Evolutionary conservation across 2,888 invertebrate species (phyloP).

Genomic region (Oscheius sp.): DNA sequence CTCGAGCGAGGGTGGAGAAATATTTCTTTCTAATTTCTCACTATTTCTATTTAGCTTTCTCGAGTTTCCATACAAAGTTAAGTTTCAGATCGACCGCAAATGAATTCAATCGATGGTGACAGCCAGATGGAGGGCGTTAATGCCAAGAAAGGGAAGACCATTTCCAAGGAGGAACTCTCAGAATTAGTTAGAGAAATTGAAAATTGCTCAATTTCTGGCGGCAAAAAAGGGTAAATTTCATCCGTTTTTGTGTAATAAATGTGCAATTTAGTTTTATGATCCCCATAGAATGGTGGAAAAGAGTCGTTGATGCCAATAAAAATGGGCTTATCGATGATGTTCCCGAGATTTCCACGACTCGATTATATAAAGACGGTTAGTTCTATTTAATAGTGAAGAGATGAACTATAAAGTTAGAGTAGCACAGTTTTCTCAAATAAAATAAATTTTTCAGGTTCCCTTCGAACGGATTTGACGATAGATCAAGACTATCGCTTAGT

Average conservation of each 20-base stretch:
- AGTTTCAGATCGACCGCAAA: neutral
- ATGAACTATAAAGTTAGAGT: neutral
- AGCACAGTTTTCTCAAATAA: too few relatives aligned
- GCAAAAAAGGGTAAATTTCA: neutral
- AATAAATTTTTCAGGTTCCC: neutral
- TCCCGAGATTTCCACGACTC: neutral
- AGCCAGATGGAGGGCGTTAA: neutral
- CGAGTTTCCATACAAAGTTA: too few relatives aligned
- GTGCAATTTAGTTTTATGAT: neutral
- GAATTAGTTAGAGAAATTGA: neutral
- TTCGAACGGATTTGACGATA: neutral
- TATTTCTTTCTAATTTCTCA: too few relatives aligned
- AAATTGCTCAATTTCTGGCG: neutral
- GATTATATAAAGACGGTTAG: neutral
- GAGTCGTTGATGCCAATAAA: neutral
- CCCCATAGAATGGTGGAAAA: constrained; percentile 4
- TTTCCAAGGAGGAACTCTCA: neutral
- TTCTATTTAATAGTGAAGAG: too few relatives aligned
- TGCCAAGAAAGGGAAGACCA: constrained; percentile 17
- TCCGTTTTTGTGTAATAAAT: neutral
- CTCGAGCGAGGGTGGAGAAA: too few relatives aligned
- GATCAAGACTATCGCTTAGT: neutral
- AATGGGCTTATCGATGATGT: neutral
- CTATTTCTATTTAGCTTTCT: too few relatives aligned
- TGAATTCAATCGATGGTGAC: constrained; percentile 1